Evolutionary conservation across 2,888 invertebrate genomes (phyloP).

Genomic region (Lithophane leautieri): DNA sequence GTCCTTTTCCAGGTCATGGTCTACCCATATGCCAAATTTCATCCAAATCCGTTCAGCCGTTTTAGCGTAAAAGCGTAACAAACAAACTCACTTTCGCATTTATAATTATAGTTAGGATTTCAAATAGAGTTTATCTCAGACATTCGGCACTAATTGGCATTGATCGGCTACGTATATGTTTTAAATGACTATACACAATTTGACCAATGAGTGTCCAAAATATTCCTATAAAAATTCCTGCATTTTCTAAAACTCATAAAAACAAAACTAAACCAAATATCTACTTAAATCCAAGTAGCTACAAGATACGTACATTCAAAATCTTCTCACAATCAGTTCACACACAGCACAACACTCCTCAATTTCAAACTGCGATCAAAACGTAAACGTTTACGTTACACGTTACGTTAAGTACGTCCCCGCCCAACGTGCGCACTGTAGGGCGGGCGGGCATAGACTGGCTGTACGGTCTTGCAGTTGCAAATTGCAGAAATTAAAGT

Average conservation of each 20-base stretch:
- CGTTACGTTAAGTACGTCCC: conserved; percentile 48
- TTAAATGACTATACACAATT: background rate
- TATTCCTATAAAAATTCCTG: background rate
- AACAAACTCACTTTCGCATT: too few species aligned
- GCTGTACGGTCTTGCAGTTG: conserved; percentile 69
- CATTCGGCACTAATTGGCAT: too few species aligned
- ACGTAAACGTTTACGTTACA: conserved; percentile 64
- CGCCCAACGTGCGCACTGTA: conserved; percentile 76
- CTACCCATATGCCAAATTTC: too few species aligned
- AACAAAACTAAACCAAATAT: background rate
- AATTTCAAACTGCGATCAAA: conserved; percentile 35
- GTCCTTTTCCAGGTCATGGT: too few species aligned
- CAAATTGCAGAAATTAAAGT: conserved; percentile 64
- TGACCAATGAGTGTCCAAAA: background rate
- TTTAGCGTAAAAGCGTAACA: too few species aligned
- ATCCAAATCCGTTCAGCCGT: too few species aligned
- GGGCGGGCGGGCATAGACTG: conserved; percentile 78
- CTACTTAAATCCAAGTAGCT: conserved; percentile 13
- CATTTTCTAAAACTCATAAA: background rate
- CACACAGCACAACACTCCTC: conserved; percentile 55
- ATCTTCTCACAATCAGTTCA: conserved; percentile 36
- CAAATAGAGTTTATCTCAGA: background rate
- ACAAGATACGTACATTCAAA: conserved; percentile 59
- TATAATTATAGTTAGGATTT: background rate
- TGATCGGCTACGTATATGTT: background rate